Base-by-base conservation (phyloP, 2,888 invertebrate genomes). In the Drosophila macrospina region DNA sequence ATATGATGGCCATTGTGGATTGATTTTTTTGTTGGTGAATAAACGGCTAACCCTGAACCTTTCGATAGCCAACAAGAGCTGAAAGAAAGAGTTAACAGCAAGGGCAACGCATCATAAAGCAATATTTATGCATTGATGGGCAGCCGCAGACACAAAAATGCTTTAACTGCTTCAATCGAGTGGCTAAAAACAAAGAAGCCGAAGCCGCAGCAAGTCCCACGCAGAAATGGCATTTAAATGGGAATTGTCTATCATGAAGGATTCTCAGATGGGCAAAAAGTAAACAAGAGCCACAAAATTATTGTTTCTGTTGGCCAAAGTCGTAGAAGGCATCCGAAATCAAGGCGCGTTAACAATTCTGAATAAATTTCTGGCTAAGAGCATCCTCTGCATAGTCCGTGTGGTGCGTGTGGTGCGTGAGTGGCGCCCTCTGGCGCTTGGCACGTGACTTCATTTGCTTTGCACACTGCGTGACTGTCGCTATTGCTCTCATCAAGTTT, bases 371-470 rank as follows among this genome's bases (percentile, higher is more conserved):
- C 51, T 62, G 34, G 64, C 64, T 36, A 59, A 34, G 10, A 50
- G 63, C 32, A 48, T 41, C n/a, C n/a, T 28, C 39, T 28, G 6
- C n/a, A 32, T 42, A 28, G 5, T 42, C 20, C 39, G 39, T 16
- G 39, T 39, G 52, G 10, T 20, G 20, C 20, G 20, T 20, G 20
- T 3, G 20, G 45, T 47, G 61, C 15, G 63, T 69, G 60, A 44
- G 55, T 65, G 63, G 60, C 63, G 66, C 69, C 71, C 66, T 61
- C 67, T 74, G 81, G 77, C 71, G 59, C 36, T 44, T 42, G 66
- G 82, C 78, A 84, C 87, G 86, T 86, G 84, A 86, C 80, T 78
- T 80, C 69, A 79, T 86, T 86, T 73, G 57, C 57, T 51, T 63
- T 69, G 56, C 57, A 50, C 32, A 60, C 30, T 66, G 66, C 59